These are phyloP conservation scores for Ptyas mucosa DNA, from an alignment of 2,113 vertebrate species.

Conservation along the genomic window DNA sequence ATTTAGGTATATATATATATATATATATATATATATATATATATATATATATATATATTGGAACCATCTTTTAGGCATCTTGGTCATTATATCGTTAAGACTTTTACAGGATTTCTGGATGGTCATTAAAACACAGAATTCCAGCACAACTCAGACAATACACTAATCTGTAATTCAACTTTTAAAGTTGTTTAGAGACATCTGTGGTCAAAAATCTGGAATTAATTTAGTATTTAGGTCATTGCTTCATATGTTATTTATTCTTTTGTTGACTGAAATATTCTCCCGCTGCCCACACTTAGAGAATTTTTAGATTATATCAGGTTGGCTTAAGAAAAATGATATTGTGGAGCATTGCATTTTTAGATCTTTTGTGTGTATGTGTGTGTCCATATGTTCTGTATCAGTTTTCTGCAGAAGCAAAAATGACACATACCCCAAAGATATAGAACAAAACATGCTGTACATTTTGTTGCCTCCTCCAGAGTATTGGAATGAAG, in stretches of 20 bases:
- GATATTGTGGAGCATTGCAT: not conserved
- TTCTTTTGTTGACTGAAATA: constrained; percentile 39
- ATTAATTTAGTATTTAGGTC: constrained; percentile 41
- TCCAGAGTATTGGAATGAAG: constrained; percentile 3
- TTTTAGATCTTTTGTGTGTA: not conserved
- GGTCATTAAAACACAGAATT: constrained; percentile 51
- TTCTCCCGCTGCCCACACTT: not conserved
- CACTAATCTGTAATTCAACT: constrained; percentile 55
- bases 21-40: not conserved
- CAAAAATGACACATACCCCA: not conserved
- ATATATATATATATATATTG: not conserved
- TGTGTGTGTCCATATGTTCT: not conserved
- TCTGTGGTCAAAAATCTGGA: constrained; percentile 49
- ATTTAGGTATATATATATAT: constrained; percentile 15
- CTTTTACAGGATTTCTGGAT: constrained; percentile 58
- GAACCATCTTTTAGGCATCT: constrained; percentile 49
- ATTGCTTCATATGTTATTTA: constrained; percentile 26
- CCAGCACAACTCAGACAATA: constrained; percentile 60
- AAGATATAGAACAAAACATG: not conserved
- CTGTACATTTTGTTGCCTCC: not conserved
- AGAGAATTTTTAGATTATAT: constrained; percentile 29
- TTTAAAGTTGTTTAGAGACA: constrained; percentile 37
- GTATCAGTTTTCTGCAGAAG: not conserved
- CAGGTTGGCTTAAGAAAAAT: constrained; percentile 2
- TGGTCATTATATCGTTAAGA: constrained; percentile 55